Evolutionary conservation across 1,140 invertebrate genomes (phyloP).

Genomic region (Pseudomyrmex flavicornis): DNA sequence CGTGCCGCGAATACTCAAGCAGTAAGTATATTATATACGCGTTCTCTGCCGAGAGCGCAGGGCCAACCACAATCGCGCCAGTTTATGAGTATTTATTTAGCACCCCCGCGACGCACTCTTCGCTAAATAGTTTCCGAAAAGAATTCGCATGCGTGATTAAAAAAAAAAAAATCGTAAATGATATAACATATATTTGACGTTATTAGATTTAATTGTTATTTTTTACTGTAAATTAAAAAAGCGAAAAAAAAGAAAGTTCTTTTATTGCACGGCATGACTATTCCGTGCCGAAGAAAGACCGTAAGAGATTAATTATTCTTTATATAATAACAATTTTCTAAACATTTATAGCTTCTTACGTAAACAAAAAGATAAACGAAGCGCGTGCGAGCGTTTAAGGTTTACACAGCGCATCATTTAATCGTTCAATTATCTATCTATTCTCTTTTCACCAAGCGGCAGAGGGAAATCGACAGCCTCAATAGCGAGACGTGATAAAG

Average conservation of each 20-base stretch:
- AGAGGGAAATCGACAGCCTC: conserved; percentile 33
- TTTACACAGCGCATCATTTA: neutral
- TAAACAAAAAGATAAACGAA: neutral
- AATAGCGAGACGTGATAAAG: conserved; percentile 56
- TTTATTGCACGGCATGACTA: neutral
- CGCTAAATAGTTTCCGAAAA: conserved; percentile 51
- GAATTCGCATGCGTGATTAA: neutral
- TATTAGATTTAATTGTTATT: conserved; percentile 21
- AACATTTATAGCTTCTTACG: neutral
- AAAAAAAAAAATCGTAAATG: no score
- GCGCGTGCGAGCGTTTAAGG: no score
- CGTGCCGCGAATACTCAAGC: conserved; percentile 83
- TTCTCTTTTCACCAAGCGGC: conserved; percentile 14
- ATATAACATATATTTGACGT: neutral
- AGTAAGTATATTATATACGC: conserved; percentile 48
- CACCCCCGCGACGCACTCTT: neutral
- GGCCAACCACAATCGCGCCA: neutral
- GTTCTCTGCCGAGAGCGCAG: neutral
- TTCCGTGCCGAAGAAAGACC: neutral
- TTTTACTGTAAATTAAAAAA: neutral
- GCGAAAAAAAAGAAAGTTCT: neutral
- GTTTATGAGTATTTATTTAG: conserved; percentile 61
- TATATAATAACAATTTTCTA: neutral
- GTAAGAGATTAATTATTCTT: neutral
- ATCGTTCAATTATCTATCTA: conserved; percentile 10